Base-by-base conservation (phyloP, 2,113 vertebrate genomes). In the Ciconia maguari region DNA sequence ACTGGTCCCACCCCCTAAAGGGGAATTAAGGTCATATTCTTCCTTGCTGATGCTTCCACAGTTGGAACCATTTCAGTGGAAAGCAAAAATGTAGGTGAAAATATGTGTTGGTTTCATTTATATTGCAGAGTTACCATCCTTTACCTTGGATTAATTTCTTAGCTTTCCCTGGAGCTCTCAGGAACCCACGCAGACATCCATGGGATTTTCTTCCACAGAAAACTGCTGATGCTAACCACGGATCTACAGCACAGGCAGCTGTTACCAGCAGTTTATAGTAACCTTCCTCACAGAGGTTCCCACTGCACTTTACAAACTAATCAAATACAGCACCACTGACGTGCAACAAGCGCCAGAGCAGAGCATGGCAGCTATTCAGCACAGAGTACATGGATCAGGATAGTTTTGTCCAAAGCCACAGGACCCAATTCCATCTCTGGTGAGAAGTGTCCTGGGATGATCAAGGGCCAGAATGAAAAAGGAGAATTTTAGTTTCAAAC, bases 31-130 rank as follows among this genome's bases (percentile, higher is more conserved):
- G 65, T 58, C 11, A 22, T 85, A 13, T 65, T 93, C n/a, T 72
- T 93, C 78, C 78, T 52, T 86, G 57, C 51, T 69, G 60, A 46
- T 62, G 36, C 51, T 91, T 86, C 75, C 36, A 48, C n/a, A 32
- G 13, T 9, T 78, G 84, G 72, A 89, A 68, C 2, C 2, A 27
- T 71, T 83, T 94, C 69, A 70, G 61, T 48, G 32, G 65, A 76
- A 86, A 87, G 41, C 75, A 77, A 94, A 95, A 94, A 72, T 9
- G 34, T 34, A 49, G 58, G 51, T 94, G 82, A 94, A 94, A 78
- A 86, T 85, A 80, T 20, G 60, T 15, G n/a, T 19, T 68, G 22
- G 25, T 79, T 91, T 70, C 36, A 38, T 69, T 92, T 87, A 22
- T 64, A 65, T 87, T 2, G 1, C 30, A 55, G 25, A 19, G 36